Evolutionary conservation across 1,140 invertebrate species (phyloP), one percentile per base, ranked within the genome.

Genomic region (Dendrolimus punctatus): DNA sequence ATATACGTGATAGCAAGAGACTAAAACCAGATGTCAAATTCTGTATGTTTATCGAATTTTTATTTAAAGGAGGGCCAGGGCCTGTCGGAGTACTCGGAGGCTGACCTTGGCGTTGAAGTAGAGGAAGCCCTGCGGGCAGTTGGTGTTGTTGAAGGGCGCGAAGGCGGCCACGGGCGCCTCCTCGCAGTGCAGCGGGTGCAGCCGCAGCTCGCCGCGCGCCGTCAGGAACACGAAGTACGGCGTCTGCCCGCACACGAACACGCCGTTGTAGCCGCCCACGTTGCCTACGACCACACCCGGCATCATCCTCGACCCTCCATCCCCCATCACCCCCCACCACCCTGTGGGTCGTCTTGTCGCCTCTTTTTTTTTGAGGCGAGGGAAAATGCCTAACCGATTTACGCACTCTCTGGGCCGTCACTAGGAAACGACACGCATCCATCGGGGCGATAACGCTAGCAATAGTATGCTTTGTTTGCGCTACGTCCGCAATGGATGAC

Each of bases 111-210:
- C 90, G 69, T 97, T 98, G 73, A 98, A 98, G 76, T 99, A 99
- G 0, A 99, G 83, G 80, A 99, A 99, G 5, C 98, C 98, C 84
- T 97, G 93, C 2, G 95, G 95, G 87, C 98, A 99, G 84, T 99
- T 99, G 47, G 98, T 91, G 82, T 99, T 99, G 79, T 99, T 96
- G 78, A 99, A 99, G 37, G 96, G 91, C 0, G 98, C 95, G 88
- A 99, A 99, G 10, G 91, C 88, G 37, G 69, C 51, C 5, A 84
- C 82, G 2, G 79, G 79, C 51, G 90, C 88, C 5, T 95, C 94
- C 76, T 96, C 96, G 8, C 96, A 93, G 46, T 90, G 89, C 91
- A 99, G 95, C 1, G 96, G 95, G 88, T 99, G 98, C 6, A 93
- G 89, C 36, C 97, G 87, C 40, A 99, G 81, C 81, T 98, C 96